A percentile compares a stretch with the other conserved stretches of the same genome.
Evolutionary conservation across 2,888 invertebrate genomes (phyloP).

Genomic region (Omphaloscelis lunosa): DNA sequence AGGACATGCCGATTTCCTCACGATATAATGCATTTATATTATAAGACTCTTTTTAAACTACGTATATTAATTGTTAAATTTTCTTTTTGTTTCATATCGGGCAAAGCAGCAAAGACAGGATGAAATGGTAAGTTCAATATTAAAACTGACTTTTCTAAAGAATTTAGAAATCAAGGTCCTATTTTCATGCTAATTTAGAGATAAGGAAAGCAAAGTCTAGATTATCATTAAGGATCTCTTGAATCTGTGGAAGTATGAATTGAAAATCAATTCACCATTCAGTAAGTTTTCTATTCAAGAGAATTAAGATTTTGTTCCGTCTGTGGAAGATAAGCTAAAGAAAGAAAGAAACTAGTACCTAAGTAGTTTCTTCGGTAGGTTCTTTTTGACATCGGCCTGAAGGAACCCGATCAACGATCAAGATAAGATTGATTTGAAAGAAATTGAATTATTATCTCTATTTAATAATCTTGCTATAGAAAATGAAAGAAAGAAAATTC

Average conservation of each 20-base stretch:
- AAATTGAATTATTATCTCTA: neutral
- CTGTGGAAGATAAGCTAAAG: neutral
- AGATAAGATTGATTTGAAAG: neutral
- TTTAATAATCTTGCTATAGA: too few species aligned
- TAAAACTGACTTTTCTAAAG: neutral
- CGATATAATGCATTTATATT: too few species aligned
- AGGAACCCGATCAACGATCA: neutral
- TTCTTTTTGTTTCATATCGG: slow-evolving; percentile 81
- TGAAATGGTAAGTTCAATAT: slow-evolving; percentile 83
- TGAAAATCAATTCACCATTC: slow-evolving; percentile 48
- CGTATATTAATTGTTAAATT: neutral
- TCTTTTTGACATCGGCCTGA: too few species aligned
- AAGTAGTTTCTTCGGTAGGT: too few species aligned
- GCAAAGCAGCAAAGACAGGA: slow-evolving; percentile 78
- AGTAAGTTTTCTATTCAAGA: slow-evolving; percentile 24
- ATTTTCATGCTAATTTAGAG: slow-evolving; percentile 37
- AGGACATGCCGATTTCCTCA: neutral
- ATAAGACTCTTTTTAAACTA: neutral
- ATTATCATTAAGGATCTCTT: slow-evolving; percentile 39
- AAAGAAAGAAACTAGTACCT: too few species aligned
- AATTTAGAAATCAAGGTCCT: neutral
- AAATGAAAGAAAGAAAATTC: too few species aligned
- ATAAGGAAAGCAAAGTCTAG: slow-evolving; percentile 17
- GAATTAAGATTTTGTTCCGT: slow-evolving; percentile 34
- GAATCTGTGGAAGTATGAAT: slow-evolving; percentile 29